Percentiles rank a stretch among this genome's conserved stretches.
Evolutionary conservation across 2,797 vertebrate species (phyloP).

Genomic region (Pelochelys cantorii): DNA sequence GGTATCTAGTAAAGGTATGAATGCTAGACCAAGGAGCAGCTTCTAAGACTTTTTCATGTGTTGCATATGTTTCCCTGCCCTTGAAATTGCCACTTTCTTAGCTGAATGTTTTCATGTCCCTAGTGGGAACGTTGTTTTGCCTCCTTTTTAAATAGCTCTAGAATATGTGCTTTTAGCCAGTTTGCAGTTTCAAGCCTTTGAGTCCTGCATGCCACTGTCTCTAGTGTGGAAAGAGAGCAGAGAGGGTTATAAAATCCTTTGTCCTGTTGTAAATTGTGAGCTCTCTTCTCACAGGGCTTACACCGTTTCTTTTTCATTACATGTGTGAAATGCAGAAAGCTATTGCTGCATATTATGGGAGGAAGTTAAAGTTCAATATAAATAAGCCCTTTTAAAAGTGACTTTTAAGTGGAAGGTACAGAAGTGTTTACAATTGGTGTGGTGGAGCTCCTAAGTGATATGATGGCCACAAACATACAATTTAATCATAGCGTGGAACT

Average conservation of each 20-base stretch:
- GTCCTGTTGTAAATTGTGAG: background rate
- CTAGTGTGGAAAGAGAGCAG: background rate
- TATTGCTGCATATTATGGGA: background rate
- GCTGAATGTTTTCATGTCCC: background rate
- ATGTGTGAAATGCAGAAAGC: background rate
- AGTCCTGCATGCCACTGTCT: background rate
- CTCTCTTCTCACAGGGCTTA: background rate
- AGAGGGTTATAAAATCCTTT: conserved; percentile 23
- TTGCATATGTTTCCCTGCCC: background rate
- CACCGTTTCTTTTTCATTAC: background rate
- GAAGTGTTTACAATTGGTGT: background rate
- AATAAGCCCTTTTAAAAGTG: background rate
- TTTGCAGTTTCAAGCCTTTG: conserved; percentile 2
- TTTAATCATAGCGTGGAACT: too few species aligned
- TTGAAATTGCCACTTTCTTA: background rate
- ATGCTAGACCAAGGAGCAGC: background rate
- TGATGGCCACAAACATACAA: background rate
- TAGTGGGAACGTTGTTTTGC: background rate
- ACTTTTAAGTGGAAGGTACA: background rate
- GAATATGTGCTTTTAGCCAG: background rate
- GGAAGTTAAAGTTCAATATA: background rate
- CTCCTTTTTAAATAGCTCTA: background rate
- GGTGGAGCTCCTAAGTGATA: background rate
- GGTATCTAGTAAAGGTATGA: background rate
- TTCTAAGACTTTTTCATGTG: background rate